Percentiles rank a stretch among this genome's conserved stretches.
Evolutionary conservation across 2,888 invertebrate genomes (phyloP).

Genomic region (Agrochola litura): DNA sequence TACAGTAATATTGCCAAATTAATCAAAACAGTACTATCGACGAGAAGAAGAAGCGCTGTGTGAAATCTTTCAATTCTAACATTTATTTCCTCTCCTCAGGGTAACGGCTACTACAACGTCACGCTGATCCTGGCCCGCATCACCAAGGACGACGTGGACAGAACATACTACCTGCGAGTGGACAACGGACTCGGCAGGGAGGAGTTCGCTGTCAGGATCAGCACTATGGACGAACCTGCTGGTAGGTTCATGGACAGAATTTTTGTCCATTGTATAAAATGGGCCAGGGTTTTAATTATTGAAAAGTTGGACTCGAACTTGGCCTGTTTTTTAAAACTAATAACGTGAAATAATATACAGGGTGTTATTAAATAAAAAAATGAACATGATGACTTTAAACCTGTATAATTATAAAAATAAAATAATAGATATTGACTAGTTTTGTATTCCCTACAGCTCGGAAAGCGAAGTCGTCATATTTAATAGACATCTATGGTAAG

Average conservation of each 20-base stretch:
- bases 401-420: not conserved
- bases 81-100: constrained; percentile 82
- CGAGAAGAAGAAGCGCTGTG: no score
- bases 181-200: constrained; percentile 92
- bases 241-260: constrained; percentile 74
- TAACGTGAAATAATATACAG: not conserved
- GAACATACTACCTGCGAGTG: constrained; percentile 92
- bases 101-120: constrained; percentile 92
- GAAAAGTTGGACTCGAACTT: not conserved
- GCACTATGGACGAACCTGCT: constrained; percentile 92
- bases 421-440: constrained; percentile 28
- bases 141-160: constrained; percentile 94
- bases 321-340: not conserved
- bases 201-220: constrained; percentile 92
- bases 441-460: constrained; percentile 76
- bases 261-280: not conserved
- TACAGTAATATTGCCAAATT: no score
- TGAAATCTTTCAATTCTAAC: not conserved
- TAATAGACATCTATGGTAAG: constrained; percentile 86
- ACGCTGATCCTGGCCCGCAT: constrained; percentile 92
- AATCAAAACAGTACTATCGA: no score
- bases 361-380: no score
- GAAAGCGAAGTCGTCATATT: constrained; percentile 80
- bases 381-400: not conserved
- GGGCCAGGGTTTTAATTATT: not conserved